Percentiles rank a stretch among this genome's conserved stretches.
Conservation (phyloP, 92 coral and sea anemone species). For the Bergia puertoricense region DNA sequence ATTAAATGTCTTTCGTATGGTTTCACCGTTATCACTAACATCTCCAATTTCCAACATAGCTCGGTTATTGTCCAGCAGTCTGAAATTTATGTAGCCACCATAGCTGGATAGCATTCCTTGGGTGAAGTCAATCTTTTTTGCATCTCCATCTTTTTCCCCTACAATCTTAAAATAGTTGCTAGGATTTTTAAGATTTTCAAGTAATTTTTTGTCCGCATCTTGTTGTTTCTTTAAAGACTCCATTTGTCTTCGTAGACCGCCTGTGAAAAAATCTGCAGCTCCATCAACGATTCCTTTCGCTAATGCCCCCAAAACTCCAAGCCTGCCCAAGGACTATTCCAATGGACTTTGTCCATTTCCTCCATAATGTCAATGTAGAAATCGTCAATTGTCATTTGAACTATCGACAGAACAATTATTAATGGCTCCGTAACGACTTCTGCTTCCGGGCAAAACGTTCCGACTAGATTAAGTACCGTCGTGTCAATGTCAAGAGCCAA, state of each 20-base stretch:
- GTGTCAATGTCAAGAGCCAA: slow-evolving; percentile 61
- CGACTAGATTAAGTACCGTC: slow-evolving; percentile 53
- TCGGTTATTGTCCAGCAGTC: no score
- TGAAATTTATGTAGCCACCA: no score
- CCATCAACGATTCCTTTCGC: slow-evolving; percentile 60
- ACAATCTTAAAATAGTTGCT: not conserved
- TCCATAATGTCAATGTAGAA: slow-evolving; percentile 61
- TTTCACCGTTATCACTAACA: no score
- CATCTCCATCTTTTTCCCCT: no score
- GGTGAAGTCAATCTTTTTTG: no score
- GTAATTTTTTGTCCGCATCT: slow-evolving; percentile 42
- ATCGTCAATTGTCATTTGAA: slow-evolving; percentile 16
- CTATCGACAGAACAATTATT: not conserved
- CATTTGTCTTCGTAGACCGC: slow-evolving; percentile 53
- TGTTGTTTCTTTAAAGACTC: slow-evolving; percentile 42
- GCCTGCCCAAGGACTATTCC: slow-evolving; percentile 70
- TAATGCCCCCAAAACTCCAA: slow-evolving; percentile 56
- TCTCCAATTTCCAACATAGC: no score
- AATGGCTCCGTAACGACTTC: slow-evolving; percentile 55
- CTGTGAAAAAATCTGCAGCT: slow-evolving; percentile 28
- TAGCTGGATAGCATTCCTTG: no score
- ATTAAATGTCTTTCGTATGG: no score
- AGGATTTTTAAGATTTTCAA: slow-evolving; percentile 42
- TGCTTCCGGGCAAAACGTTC: slow-evolving; percentile 66
- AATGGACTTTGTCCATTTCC: slow-evolving; percentile 62